Conservation (phyloP, 2,888 invertebrate species). For the Pterostichus niger region DNA sequence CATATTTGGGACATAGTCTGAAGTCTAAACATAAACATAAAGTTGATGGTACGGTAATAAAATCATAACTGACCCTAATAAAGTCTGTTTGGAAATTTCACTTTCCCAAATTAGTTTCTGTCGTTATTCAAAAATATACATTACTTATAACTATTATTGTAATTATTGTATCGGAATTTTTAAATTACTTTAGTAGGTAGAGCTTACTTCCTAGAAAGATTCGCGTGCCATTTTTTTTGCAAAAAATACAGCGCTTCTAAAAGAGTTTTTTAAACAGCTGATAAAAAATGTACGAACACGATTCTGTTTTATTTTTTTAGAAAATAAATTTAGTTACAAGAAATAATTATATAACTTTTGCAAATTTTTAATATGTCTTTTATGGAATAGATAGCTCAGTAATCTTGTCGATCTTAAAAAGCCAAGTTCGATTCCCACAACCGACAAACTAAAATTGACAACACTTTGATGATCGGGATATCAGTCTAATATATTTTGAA, state of each 20-base stretch:
- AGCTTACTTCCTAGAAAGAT: not conserved
- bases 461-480: too few relatives aligned
- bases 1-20: not conserved
- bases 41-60: conserved; percentile 42
- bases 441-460: too few relatives aligned
- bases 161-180: conserved; percentile 2
- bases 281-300: too few relatives aligned
- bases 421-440: too few relatives aligned
- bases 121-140: conserved; percentile 6
- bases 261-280: too few relatives aligned
- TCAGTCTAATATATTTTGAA: too few relatives aligned
- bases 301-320: too few relatives aligned
- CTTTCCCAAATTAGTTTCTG: conserved; percentile 50
- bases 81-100: conserved; percentile 35
- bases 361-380: too few relatives aligned
- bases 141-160: not conserved
- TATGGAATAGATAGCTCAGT: too few relatives aligned
- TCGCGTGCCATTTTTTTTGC: not conserved
- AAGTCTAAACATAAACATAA: not conserved
- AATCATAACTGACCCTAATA: conserved; percentile 50
- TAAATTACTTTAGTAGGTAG: not conserved
- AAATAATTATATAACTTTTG: too few relatives aligned
- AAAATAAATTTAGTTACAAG: too few relatives aligned
- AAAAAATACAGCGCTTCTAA: not conserved
- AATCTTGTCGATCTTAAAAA: too few relatives aligned